Percentiles rank a stretch among this genome's conserved stretches.
phyloP scores from a whole-genome alignment of 2,797 vertebrate genomes.

The Anguilla marmorata region DNA sequence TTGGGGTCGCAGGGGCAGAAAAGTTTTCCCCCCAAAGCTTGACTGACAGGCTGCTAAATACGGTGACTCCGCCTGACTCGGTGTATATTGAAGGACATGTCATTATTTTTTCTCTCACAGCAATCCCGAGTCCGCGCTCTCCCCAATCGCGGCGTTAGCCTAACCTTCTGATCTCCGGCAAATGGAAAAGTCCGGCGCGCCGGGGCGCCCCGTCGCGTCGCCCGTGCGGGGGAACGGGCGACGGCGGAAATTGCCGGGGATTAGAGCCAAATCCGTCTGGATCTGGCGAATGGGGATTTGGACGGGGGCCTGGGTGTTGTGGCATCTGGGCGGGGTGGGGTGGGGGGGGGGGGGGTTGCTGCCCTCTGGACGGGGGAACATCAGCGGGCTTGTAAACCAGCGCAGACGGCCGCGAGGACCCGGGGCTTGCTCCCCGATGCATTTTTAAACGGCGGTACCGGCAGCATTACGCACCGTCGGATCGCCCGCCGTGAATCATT shows the following conservation, averaged over 20 bases:
- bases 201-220: conserved; percentile 31
- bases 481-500: conserved; percentile 64
- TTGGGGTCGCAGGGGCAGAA: neutral
- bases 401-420: neutral
- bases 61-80: neutral
- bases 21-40: neutral
- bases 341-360: neutral
- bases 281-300: conserved; percentile 54
- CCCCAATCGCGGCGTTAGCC: conserved; percentile 58
- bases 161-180: conserved; percentile 68
- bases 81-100: conserved; percentile 52
- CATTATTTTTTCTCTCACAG: conserved; percentile 61
- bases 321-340: neutral
- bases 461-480: conserved; percentile 54
- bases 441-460: conserved; percentile 70
- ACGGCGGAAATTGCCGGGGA: conserved; percentile 63
- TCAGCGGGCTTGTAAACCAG: conserved; percentile 16
- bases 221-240: conserved; percentile 56
- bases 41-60: neutral
- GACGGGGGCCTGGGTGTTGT: conserved; percentile 45
- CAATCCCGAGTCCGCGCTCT: conserved; percentile 48
- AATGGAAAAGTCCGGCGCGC: conserved; percentile 54
- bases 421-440: conserved; percentile 55
- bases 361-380: conserved; percentile 21
- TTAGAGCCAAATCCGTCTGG: conserved; percentile 67